phyloP scores from a whole-genome alignment of 2,888 invertebrate species.

The Drosophila aldrichi region DNA sequence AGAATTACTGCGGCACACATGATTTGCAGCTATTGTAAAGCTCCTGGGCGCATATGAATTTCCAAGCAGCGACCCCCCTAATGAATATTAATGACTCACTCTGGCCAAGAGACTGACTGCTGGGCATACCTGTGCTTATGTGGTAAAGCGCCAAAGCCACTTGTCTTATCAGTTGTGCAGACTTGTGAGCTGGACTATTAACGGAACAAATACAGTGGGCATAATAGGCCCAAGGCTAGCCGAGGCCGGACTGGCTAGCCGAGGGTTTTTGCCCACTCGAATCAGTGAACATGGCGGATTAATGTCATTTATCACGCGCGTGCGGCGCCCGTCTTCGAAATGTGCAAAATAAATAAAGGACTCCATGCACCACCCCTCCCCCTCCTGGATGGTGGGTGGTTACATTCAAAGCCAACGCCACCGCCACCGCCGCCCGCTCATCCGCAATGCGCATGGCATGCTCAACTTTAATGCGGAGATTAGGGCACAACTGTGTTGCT shows the following conservation, averaged over 20 bases:
- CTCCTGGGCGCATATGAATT: slow-evolving; percentile 35
- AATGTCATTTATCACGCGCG: slow-evolving; percentile 81
- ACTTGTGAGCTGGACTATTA: slow-evolving; percentile 73
- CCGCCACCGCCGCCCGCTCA: not conserved
- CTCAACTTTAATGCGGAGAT: slow-evolving; percentile 57
- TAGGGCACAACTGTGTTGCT: slow-evolving; percentile 64
- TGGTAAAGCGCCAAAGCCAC: slow-evolving; percentile 75
- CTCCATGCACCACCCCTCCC: slow-evolving; percentile 9
- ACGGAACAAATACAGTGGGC: slow-evolving; percentile 76
- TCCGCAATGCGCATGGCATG: slow-evolving; percentile 27
- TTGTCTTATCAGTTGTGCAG: slow-evolving; percentile 76
- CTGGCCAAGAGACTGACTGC: slow-evolving; percentile 60
- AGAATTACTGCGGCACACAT: slow-evolving; percentile 30
- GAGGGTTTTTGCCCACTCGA: slow-evolving; percentile 57
- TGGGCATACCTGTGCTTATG: slow-evolving; percentile 66
- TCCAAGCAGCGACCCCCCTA: slow-evolving; percentile 43
- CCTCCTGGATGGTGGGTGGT: not conserved
- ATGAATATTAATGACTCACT: slow-evolving; percentile 75
- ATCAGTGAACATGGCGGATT: slow-evolving; percentile 78
- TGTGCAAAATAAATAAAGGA: slow-evolving; percentile 74
- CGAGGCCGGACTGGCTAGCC: slow-evolving; percentile 35
- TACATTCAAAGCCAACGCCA: not conserved
- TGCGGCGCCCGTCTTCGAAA: slow-evolving; percentile 65
- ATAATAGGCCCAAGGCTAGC: slow-evolving; percentile 29
- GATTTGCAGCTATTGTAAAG: slow-evolving; percentile 22